Percentiles rank a stretch among this genome's conserved stretches.
These are phyloP conservation scores for Euwallacea fornicatus DNA, from an alignment of 1,140 invertebrate species.

Conservation along the genomic window DNA sequence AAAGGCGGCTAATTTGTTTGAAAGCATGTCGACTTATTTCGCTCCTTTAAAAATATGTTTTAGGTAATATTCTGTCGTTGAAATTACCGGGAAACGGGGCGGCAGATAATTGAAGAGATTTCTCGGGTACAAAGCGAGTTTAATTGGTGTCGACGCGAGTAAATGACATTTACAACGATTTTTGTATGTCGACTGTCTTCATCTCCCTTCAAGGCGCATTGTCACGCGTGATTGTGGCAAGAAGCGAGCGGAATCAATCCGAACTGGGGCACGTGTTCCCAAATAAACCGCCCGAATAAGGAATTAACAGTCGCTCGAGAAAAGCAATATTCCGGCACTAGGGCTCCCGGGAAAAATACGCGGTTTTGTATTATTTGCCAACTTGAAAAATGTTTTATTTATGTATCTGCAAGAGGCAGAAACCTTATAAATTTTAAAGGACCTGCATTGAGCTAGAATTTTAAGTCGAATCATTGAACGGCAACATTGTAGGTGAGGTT, in stretches of 20 bases:
- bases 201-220: too few species aligned
- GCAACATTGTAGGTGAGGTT: too few species aligned
- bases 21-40: conserved; percentile 11
- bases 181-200: too few species aligned
- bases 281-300: conserved; percentile 6
- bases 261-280: not conserved
- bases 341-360: not conserved
- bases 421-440: conserved; percentile 16
- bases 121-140: conserved; percentile 18
- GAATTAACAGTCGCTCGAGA: conserved; percentile 2
- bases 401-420: not conserved
- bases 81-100: conserved; percentile 6
- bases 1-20: conserved; percentile 17
- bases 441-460: too few species aligned
- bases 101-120: conserved; percentile 16
- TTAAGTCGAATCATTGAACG: too few species aligned
- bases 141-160: conserved; percentile 15
- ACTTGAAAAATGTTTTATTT: conserved; percentile 11
- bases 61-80: not conserved
- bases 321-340: not conserved
- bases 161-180: too few species aligned
- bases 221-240: too few species aligned
- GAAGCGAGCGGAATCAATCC: not conserved
- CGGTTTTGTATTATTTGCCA: conserved; percentile 3
- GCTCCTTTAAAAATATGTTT: conserved; percentile 18